Conservation (phyloP, 2,888 invertebrate species). For the Rotaria macrura region DNA sequence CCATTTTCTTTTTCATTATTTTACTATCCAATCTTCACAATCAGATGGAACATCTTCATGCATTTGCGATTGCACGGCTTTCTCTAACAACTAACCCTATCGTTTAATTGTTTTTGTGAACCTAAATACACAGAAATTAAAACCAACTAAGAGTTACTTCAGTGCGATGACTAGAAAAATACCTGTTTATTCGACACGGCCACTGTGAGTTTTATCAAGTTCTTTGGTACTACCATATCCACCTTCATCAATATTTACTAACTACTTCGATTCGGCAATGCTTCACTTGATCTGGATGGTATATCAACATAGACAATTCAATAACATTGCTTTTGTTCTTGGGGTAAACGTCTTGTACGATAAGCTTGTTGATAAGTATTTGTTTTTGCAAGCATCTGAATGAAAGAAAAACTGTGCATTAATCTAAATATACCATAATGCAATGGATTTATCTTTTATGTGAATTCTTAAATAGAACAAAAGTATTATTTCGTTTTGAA, state of each 20-base stretch:
- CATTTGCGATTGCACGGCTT: background rate
- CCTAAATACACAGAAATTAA: background rate
- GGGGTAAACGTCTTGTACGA: background rate
- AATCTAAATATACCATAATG: background rate
- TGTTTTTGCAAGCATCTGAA: background rate
- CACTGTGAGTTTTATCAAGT: background rate
- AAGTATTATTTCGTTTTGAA: background rate
- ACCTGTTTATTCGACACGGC: background rate
- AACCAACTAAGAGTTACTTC: background rate
- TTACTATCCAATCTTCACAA: background rate
- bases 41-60: background rate
- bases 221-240: background rate
- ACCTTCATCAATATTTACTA: background rate
- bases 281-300: background rate
- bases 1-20: background rate
- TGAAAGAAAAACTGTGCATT: background rate
- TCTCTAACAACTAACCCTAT: background rate
- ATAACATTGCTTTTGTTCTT: background rate
- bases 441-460: no score
- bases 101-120: background rate
- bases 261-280: background rate
- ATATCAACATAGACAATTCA: background rate
- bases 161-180: background rate
- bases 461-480: background rate
- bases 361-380: background rate